Conservation (phyloP, 2,888 invertebrate genomes). For the Tetranychus piercei region DNA sequence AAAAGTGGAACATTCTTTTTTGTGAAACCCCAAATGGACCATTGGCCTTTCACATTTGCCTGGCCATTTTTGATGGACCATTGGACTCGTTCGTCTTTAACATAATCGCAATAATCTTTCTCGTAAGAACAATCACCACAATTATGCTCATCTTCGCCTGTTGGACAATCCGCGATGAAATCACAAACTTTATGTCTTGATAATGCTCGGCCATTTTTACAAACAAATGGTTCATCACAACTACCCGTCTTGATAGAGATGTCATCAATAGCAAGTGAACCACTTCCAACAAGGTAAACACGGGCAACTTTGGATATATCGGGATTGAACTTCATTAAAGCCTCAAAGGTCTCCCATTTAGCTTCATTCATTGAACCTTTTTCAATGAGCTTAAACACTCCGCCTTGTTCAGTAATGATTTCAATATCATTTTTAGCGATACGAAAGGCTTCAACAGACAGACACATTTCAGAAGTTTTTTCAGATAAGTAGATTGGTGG, state of each 20-base stretch:
- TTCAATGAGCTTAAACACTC: neutral
- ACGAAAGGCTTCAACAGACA: neutral
- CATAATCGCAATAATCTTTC: neutral
- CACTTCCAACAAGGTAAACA: neutral
- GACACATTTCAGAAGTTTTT: neutral
- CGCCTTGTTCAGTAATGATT: neutral
- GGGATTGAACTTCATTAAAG: neutral
- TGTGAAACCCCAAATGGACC: too few species aligned
- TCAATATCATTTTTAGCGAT: neutral
- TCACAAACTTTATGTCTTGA: neutral
- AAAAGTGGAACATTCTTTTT: too few species aligned
- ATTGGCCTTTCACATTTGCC: neutral
- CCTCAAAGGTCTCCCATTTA: neutral
- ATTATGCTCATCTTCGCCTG: constrained; percentile 1
- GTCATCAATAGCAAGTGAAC: neutral
- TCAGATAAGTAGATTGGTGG: neutral
- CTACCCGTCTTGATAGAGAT: neutral
- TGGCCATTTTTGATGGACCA: neutral
- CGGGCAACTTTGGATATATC: neutral
- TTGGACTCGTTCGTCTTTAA: neutral
- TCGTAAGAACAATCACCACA: neutral
- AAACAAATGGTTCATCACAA: neutral
- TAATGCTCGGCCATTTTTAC: neutral
- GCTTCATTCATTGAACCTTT: neutral
- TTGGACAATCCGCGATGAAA: neutral